These are phyloP conservation scores for Cantharis nigra DNA, from an alignment of 2,888 invertebrate species.

Conservation along the genomic window DNA sequence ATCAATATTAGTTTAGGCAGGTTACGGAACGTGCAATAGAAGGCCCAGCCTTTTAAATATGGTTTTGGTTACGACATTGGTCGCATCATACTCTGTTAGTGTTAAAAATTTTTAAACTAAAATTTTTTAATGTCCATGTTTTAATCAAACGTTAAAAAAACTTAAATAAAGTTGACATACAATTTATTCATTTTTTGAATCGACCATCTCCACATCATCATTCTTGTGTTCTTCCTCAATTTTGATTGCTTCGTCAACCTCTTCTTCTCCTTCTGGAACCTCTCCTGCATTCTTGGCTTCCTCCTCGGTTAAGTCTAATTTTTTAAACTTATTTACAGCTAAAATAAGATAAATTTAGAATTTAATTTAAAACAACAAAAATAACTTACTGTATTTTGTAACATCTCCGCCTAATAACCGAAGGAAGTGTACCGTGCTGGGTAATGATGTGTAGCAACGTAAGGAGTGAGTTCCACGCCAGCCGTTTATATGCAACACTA, in stretches of 20 bases:
- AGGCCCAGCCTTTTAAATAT: background rate
- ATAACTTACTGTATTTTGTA: constrained; percentile 75
- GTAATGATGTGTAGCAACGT: constrained; percentile 83
- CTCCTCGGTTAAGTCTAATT: constrained; percentile 50
- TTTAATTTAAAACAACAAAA: background rate
- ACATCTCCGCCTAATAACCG: constrained; percentile 84
- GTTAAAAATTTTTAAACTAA: background rate
- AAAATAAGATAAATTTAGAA: constrained; percentile 39
- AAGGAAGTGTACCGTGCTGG: constrained; percentile 86
- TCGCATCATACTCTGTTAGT: background rate
- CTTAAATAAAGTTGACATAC: background rate
- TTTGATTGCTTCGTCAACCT: background rate
- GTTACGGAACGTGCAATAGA: background rate
- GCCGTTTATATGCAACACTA: constrained; percentile 76
- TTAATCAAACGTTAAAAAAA: background rate
- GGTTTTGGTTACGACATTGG: background rate
- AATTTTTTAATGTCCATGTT: background rate
- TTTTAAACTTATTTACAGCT: constrained; percentile 77
- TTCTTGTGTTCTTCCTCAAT: background rate
- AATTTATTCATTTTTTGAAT: background rate
- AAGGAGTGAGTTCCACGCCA: constrained; percentile 90
- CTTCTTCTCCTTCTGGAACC: background rate
- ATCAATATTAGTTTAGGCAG: background rate
- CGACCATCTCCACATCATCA: background rate
- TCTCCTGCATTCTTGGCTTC: constrained; percentile 39